Conservation (phyloP, 2,797 vertebrate species). For the Pipistrellus pygmaeus region DNA sequence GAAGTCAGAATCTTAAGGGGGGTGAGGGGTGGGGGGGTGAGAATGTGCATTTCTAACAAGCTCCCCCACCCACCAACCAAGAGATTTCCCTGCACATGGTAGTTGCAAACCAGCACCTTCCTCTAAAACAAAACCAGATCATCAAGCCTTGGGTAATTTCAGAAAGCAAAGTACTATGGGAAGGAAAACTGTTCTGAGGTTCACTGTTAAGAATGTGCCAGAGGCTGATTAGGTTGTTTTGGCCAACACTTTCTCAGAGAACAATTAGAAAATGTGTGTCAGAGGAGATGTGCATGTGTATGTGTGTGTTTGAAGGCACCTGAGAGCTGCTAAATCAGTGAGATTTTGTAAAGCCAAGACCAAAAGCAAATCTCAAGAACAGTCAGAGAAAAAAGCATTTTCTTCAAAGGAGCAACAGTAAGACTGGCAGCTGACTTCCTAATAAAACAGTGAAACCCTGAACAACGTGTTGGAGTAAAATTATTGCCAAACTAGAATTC, state of each 20-base stretch:
- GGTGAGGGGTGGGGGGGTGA: accelerated
- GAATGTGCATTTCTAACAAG: neutral
- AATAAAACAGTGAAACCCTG: neutral
- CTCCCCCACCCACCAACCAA: neutral
- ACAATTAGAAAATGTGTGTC: neutral
- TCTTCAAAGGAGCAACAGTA: neutral
- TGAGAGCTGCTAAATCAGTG: neutral
- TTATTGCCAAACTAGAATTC: neutral
- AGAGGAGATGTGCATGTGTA: neutral
- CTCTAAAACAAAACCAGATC: conserved; percentile 42
- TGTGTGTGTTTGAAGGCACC: neutral
- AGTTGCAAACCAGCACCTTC: neutral
- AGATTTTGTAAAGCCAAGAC: neutral
- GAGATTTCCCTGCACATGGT: neutral
- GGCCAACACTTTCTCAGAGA: neutral
- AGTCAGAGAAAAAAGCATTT: neutral
- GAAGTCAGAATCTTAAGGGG: neutral
- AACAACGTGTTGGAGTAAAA: neutral
- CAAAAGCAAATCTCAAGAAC: neutral
- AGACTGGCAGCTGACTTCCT: neutral
- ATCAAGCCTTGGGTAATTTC: neutral
- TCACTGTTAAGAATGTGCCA: neutral
- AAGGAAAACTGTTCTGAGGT: neutral
- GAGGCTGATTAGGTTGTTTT: neutral
- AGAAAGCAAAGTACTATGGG: neutral